These are phyloP conservation scores for Uromys caudimaculatus DNA, from an alignment of 2,797 vertebrate genomes.

Conservation along the genomic window DNA sequence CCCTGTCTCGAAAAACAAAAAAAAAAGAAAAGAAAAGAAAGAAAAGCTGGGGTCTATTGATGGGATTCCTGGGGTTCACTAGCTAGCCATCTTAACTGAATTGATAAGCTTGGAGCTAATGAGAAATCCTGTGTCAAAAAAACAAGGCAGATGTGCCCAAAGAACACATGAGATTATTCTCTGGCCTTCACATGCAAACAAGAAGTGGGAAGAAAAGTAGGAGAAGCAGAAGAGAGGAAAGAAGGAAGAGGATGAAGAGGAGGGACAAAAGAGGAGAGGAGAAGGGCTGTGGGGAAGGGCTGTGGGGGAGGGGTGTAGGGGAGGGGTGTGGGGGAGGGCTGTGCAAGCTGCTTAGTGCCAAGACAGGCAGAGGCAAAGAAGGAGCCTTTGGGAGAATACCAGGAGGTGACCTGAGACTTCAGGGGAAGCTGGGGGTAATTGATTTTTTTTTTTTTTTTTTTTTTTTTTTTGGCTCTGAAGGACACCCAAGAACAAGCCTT, in stretches of 20 bases:
- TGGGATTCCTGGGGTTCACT: not conserved
- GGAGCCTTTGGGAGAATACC: rapidly evolving
- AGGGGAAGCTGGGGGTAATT: not conserved
- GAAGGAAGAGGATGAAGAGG: not conserved
- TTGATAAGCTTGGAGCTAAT: not conserved
- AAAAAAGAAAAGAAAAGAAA: no score
- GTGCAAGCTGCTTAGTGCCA: no score
- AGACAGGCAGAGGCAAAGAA: not conserved
- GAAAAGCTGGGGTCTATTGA: not conserved
- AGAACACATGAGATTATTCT: not conserved
- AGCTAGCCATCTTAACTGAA: not conserved
- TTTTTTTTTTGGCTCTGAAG: not conserved
- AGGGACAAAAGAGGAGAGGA: not conserved
- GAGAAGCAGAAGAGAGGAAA: not conserved
- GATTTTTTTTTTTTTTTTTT: not conserved
- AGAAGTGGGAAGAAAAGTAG: not conserved
- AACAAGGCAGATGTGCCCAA: not conserved
- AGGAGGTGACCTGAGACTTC: not conserved
- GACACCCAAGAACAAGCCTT: not conserved
- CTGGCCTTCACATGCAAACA: not conserved
- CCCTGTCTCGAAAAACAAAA: no score
- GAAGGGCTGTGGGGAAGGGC: no score
- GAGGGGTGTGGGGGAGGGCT: not conserved
- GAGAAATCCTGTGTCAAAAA: not conserved
- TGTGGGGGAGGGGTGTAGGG: no score